These are phyloP conservation scores for Alosa alosa DNA, from an alignment of 2,113 vertebrate species.

Conservation along the genomic window DNA sequence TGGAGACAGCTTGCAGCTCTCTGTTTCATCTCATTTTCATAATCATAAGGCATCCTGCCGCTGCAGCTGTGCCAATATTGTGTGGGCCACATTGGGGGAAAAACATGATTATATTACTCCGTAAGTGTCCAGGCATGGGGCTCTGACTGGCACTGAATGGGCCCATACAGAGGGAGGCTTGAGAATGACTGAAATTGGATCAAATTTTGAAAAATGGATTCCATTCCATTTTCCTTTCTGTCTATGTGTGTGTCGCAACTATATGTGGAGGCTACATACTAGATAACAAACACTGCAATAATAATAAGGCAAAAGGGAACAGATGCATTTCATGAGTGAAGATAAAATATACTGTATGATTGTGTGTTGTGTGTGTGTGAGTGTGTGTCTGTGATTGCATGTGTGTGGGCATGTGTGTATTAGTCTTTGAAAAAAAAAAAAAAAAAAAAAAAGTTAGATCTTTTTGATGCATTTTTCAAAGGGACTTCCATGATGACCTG, in stretches of 20 bases:
- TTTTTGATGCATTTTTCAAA: slow-evolving; percentile 30
- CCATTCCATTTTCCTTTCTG: slow-evolving; percentile 40
- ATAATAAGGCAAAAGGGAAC: background rate
- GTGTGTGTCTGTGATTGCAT: background rate
- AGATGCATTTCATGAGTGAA: slow-evolving; percentile 17
- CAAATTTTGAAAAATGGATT: slow-evolving; percentile 65
- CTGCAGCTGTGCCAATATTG: slow-evolving; percentile 62
- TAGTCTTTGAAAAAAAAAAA: slow-evolving; percentile 9
- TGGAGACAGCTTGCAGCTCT: slow-evolving; percentile 59
- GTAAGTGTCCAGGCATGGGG: slow-evolving; percentile 48
- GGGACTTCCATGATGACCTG: slow-evolving; percentile 8
- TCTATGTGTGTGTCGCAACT: slow-evolving; percentile 26
- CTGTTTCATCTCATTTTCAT: slow-evolving; percentile 65
- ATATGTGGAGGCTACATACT: slow-evolving; percentile 29
- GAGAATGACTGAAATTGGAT: slow-evolving; percentile 67
- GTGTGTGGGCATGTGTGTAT: background rate
- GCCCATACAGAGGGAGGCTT: slow-evolving; percentile 56
- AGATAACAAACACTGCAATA: background rate
- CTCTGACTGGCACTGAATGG: slow-evolving; percentile 48
- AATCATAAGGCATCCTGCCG: slow-evolving; percentile 60
- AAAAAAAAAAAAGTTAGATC: slow-evolving; percentile 25
- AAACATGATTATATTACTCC: slow-evolving; percentile 57
- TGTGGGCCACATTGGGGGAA: slow-evolving; percentile 45
- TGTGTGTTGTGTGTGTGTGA: background rate
- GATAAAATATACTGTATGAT: background rate